phyloP scores from a whole-genome alignment of 1,140 invertebrate genomes.

The Drosophila pseudoobscura region DNA sequence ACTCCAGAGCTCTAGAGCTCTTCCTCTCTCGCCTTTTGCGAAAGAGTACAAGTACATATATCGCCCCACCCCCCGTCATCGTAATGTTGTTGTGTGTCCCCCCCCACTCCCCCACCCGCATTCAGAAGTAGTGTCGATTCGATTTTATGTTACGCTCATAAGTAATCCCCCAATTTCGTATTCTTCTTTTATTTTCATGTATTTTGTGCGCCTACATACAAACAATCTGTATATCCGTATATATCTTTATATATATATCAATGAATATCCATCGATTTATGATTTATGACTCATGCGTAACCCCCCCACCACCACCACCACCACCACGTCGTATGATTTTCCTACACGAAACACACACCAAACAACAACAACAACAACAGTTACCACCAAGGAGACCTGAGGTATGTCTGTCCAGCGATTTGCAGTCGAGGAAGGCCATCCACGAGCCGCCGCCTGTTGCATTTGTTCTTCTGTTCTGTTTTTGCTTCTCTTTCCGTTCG shows the following conservation, averaged over 20 bases:
- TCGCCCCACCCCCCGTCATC: too few relatives aligned
- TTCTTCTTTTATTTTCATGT: slow-evolving; percentile 77
- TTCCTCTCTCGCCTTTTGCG: too few relatives aligned
- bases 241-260: slow-evolving; percentile 28
- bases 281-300: slow-evolving; percentile 68
- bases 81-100: too few relatives aligned
- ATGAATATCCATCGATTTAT: slow-evolving; percentile 57
- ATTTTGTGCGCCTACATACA: slow-evolving; percentile 68
- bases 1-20: neutral
- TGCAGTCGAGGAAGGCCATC: slow-evolving; percentile 30
- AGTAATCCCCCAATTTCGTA: slow-evolving; percentile 59
- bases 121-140: too few relatives aligned
- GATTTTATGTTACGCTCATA: slow-evolving; percentile 21
- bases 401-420: slow-evolving; percentile 86
- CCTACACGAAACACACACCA: slow-evolving; percentile 34
- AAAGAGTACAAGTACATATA: too few relatives aligned
- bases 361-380: slow-evolving; percentile 84
- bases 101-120: too few relatives aligned
- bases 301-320: slow-evolving; percentile 32
- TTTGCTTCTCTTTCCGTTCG: slow-evolving; percentile 16
- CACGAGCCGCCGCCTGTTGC: slow-evolving; percentile 37
- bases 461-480: slow-evolving; percentile 15
- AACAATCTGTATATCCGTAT: slow-evolving; percentile 15
- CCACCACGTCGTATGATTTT: slow-evolving; percentile 47
- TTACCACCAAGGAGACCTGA: slow-evolving; percentile 92